Evolutionary conservation across 1,140 invertebrate species (phyloP).

Genomic region (Saccostrea cuccullata): DNA sequence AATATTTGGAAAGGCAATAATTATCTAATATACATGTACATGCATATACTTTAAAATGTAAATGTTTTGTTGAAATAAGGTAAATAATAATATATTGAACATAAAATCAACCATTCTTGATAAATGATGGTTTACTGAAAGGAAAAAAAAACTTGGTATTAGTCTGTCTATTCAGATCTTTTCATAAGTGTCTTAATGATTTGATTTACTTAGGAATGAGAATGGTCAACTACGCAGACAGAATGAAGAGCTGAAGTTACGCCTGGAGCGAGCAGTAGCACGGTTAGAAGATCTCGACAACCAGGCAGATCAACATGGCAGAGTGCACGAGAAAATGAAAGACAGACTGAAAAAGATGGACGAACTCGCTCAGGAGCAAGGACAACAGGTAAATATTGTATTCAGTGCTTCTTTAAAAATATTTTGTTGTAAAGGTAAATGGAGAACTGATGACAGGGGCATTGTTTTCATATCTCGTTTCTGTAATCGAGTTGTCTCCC

Average conservation of each 20-base stretch:
- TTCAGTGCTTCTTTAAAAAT: not conserved
- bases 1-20: not conserved
- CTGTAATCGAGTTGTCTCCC: not conserved
- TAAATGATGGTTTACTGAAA: too few species aligned
- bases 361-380: conserved; percentile 70
- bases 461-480: not conserved
- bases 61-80: too few species aligned
- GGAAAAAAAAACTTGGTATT: too few species aligned
- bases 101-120: too few species aligned
- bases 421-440: not conserved
- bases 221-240: conserved; percentile 63
- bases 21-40: too few species aligned
- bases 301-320: conserved; percentile 72
- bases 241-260: conserved; percentile 65
- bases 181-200: too few species aligned
- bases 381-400: conserved; percentile 67
- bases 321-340: conserved; percentile 74
- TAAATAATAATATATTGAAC: too few species aligned
- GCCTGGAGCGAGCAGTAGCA: conserved; percentile 63
- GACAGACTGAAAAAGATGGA: conserved; percentile 73
- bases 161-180: too few species aligned
- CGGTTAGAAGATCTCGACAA: conserved; percentile 69
- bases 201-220: conserved; percentile 51
- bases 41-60: too few species aligned
- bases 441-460: not conserved